Conservation (phyloP, 2,113 vertebrate species). For the Chiloscyllium plagiosum region DNA sequence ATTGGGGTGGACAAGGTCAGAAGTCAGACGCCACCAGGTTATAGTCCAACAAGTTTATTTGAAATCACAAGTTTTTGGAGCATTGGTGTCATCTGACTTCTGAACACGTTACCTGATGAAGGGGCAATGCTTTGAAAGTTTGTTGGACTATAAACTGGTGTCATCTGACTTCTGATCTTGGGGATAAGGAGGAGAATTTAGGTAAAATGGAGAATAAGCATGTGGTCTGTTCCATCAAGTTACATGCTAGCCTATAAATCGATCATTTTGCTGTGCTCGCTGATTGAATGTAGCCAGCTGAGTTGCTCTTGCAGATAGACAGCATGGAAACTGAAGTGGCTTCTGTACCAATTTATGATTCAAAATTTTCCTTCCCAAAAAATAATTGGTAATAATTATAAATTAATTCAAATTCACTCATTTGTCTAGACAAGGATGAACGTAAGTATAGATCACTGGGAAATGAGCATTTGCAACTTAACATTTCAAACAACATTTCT, state of each 20-base stretch:
- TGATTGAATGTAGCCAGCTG: background rate
- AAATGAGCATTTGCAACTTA: background rate
- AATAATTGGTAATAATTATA: background rate
- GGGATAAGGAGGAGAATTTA: too few species aligned
- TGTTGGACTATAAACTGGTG: too few species aligned
- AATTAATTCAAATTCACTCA: background rate
- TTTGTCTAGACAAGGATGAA: background rate
- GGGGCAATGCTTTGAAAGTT: too few species aligned
- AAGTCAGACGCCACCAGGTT: too few species aligned
- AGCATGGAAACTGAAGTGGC: background rate
- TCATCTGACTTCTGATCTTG: too few species aligned
- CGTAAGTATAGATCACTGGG: background rate
- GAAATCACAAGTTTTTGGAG: too few species aligned
- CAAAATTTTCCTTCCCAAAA: background rate
- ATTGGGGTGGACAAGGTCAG: too few species aligned
- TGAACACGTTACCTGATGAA: too few species aligned
- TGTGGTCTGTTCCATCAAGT: background rate
- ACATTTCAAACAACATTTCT: background rate
- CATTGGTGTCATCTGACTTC: too few species aligned
- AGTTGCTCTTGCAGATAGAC: background rate
- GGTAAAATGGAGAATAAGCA: too few species aligned
- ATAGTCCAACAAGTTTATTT: too few species aligned
- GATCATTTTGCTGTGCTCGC: background rate
- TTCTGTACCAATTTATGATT: background rate
- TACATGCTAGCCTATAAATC: background rate